Evolutionary conservation across 2,888 invertebrate species (phyloP), one percentile per base, ranked within the genome.

Genomic region (Trichopria drosophilae): DNA sequence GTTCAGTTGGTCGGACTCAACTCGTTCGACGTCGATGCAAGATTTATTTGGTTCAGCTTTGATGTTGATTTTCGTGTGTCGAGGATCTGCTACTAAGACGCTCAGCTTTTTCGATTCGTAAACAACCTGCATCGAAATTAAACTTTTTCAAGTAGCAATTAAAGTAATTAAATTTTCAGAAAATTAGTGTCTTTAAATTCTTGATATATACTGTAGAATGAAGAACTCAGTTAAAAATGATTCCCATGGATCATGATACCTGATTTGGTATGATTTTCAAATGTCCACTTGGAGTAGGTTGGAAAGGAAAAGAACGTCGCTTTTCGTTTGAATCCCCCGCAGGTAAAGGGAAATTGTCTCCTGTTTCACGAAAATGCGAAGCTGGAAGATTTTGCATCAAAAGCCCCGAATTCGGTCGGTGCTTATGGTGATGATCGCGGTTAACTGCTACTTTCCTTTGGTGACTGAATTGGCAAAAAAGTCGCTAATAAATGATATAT

Each of bases 71-170:
- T 83, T 81, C 6, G 85, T 84, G 64, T 80, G 80, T 35, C 80
- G 78, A 0, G 86, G 86, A 72, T 86, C 84, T 5, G 85, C 85
- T 19, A 85, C 79, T 26, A 86, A 69, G 7, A 86, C 84, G 47
- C 86, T 86, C 23, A 86, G 80, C 59, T 84, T 84, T 52, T 84
- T 82, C 2, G 84, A 83, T 69, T 85, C 83, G 70, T 83, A 86
- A 32, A 85, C 84, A 31, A 86, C 84, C 85, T 86, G 63, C 19
- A 69, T 71, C 6, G 37, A 57, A 48, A 36, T 22, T n/a, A n/a
- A n/a, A n/a, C n/a, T n/a, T 35, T 18, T 48, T 18, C 10, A 9
- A 32, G 19, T 31, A 19, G 6, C 6, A 10, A n/a, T n/a, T n/a
- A n/a, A n/a, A n/a, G n/a, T n/a, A n/a, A n/a, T n/a, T n/a, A n/a